Evolutionary conservation across 92 coral and sea anemone species (phyloP), one percentile per base, ranked within the genome.

Genomic region (Nematostella vectensis): DNA sequence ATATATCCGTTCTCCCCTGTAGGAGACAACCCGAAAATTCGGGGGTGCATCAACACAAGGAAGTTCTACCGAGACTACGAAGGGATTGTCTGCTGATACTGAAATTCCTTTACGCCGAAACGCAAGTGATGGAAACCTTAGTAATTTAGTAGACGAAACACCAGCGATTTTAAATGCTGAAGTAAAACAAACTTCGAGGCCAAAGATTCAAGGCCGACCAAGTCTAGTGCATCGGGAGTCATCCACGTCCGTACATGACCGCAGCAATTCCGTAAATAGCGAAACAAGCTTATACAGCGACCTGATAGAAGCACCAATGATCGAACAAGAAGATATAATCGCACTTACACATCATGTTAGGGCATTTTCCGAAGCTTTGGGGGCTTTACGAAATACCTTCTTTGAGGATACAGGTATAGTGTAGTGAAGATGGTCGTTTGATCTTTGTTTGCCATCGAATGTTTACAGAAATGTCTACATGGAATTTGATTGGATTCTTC

Each of bases 211-310:
- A 47, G 65, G 25, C 20, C 60, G 50, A 11, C 45, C 72, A 27
- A 50, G 36, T 22, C 26, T 30, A 20, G 57, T 25, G 19, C 83
- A 85, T 69, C 81, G 83, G 15, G 94, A 85, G 50, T 80, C 88
- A 4, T 47, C 62, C 22, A 65, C 73, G 23, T 53, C 68, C 22
- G 48, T 31, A 11, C 88, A 83, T 39, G 88, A 82, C 50, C 86
- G 98, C 12, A 91, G 96, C 39, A 69, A 83, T 64, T 91, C 98
- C 33, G 77, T 91, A 18, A 85, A 91, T 54, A 93, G 99, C 51
- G 83, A 86, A 51, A 50, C 65, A 20, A 75, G 96, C 54, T 81
- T 58, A 43, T 81, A 72, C 75, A 62, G 73, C 42, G 99, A 93
- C 53, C 58, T 58, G n/a, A 70, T 71, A 23, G 99, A 93, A 37